Evolutionary conservation across 2,797 vertebrate species (phyloP), one percentile per base, ranked within the genome.

Genomic region (Pipistrellus pipistrellus): DNA sequence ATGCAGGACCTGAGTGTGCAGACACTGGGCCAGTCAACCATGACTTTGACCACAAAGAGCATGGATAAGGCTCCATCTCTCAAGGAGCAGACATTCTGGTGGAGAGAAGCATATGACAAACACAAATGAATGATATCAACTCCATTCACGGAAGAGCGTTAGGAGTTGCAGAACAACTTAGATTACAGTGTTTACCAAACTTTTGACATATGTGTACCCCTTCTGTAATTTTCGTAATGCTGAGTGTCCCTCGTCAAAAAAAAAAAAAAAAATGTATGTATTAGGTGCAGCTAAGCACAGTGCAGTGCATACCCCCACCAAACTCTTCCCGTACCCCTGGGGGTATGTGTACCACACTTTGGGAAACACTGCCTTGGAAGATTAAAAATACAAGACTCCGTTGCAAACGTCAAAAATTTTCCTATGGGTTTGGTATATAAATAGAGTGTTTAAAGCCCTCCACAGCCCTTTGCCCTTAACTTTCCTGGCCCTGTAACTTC

Each of bases 351-450:
- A 41, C 38, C 38, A 41, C 38, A 41, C 38, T 41, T 41, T 41
- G 38, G 38, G 38, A 41, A 41, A 41, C 38, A 41, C 38, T 41
- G 38, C 38, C 38, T 41, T 11, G 68, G 3, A 44, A 59, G 57
- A 59, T 59, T 59, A 6, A 66, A 48, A 66, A 66, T 57, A 14
- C 2, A 10, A 38, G 2, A 30, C 38, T 23, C 18, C 0, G 23
- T 13, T 3, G n/a, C 4, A n/a, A 23, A n/a, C 2, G 0, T 9
- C 7, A 53, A 77, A 41, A 23, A 21, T 0, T 8, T 8, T 44
- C 14, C 30, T 38, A 1, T 1, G 51, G 15, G 30, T 6, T 69
- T 73, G 14, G 18, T 12, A 6, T 13, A 53, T 46, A 30, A 44
- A 35, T 0, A 1, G 12, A 0, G 3, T 30, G 18, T 44, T 18